Conservation (phyloP, 2,888 invertebrate genomes). For the Polydrusus tereticollis region DNA sequence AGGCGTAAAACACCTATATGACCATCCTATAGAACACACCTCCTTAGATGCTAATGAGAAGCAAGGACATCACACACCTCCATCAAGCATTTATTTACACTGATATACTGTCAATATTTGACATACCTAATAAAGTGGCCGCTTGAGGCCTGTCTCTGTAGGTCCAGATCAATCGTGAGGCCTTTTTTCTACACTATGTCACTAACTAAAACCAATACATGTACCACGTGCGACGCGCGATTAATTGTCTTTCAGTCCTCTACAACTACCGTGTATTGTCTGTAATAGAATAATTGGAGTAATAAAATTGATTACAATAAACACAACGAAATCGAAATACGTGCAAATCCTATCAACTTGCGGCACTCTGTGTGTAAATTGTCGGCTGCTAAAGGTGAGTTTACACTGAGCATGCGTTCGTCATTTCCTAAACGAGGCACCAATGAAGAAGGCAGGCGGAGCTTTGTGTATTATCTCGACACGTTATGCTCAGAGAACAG, state of each 20-base stretch:
- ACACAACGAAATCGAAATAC: slow-evolving; percentile 50
- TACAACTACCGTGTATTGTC: slow-evolving; percentile 19
- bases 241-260: slow-evolving; percentile 2
- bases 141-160: slow-evolving; percentile 80
- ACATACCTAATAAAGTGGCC: slow-evolving; percentile 81
- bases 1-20: slow-evolving; percentile 2
- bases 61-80: slow-evolving; percentile 24
- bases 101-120: slow-evolving; percentile 32
- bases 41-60: slow-evolving; percentile 25
- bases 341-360: slow-evolving; percentile 63
- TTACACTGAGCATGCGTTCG: slow-evolving; percentile 60
- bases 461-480: slow-evolving; percentile 62
- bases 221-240: slow-evolving; percentile 35
- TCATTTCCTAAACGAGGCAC: slow-evolving; percentile 53
- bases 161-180: slow-evolving; percentile 81
- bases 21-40: slow-evolving; percentile 14
- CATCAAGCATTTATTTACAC: slow-evolving; percentile 31
- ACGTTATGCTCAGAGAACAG: slow-evolving; percentile 64
- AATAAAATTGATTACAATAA: slow-evolving; percentile 37
- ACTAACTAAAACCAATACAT: slow-evolving; percentile 38
- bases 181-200: slow-evolving; percentile 65
- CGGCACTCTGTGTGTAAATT: slow-evolving; percentile 62
- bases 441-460: slow-evolving; percentile 63
- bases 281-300: slow-evolving; percentile 32
- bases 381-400: slow-evolving; percentile 52